Evolutionary conservation across 2,113 vertebrate species (phyloP).

Genomic region (Tautogolabrus adspersus): DNA sequence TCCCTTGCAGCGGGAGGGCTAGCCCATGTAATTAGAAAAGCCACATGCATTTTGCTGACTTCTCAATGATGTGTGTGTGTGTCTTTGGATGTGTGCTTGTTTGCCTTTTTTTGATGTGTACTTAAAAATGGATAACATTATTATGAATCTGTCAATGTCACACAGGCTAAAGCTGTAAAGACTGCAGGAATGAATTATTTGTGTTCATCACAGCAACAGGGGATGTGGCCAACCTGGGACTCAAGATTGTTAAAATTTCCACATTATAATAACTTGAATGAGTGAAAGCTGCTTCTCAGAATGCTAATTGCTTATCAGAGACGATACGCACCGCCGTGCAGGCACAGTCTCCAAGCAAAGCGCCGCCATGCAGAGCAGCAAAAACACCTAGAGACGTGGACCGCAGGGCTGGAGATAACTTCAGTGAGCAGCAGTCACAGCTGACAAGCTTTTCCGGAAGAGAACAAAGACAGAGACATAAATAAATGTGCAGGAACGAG

Average conservation of each 20-base stretch:
- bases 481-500: constrained; percentile 48
- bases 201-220: constrained; percentile 18
- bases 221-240: constrained; percentile 3
- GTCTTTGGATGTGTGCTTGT: background rate
- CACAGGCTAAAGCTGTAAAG: constrained; percentile 1
- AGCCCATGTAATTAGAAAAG: constrained; percentile 69
- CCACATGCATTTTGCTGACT: constrained; percentile 34
- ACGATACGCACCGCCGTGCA: background rate
- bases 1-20: constrained; percentile 56
- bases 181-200: constrained; percentile 34
- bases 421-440: constrained; percentile 44
- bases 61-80: constrained; percentile 21
- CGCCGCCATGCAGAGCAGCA: constrained; percentile 6
- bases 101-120: constrained; percentile 38
- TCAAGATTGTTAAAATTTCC: constrained; percentile 15
- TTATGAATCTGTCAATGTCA: constrained; percentile 48
- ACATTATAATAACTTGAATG: constrained; percentile 13
- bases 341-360: constrained; percentile 17
- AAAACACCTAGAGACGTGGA: constrained; percentile 36
- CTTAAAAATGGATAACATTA: constrained; percentile 46
- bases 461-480: constrained; percentile 59
- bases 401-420: constrained; percentile 33
- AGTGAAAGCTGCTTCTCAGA: constrained; percentile 15
- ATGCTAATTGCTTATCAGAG: constrained; percentile 56
- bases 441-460: constrained; percentile 42